Conservation (phyloP, 2,113 vertebrate species). For the Sus scrofa region T2T-Sscrofa CM000820.6:98774501-98775000, state of each 20-base stretch:
- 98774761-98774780: background rate
- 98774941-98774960: background rate
- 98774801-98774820: slow-evolving; percentile 39
- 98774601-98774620: background rate
- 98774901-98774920: background rate
- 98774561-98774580: background rate
- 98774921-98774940: background rate
- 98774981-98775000: background rate
- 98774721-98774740: slow-evolving; percentile 55
- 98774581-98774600: background rate
- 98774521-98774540: background rate
- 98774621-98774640: background rate
- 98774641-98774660: background rate
- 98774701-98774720: slow-evolving; percentile 18
- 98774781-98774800: slow-evolving; percentile 20
- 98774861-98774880: background rate
- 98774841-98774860: slow-evolving; percentile 51
- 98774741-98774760: slow-evolving; percentile 41
- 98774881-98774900: slow-evolving; percentile 14
- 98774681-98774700: background rate
- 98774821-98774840: slow-evolving; percentile 14
- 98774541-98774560: background rate
- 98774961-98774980: background rate
- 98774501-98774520: background rate
- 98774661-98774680: background rate